phyloP scores from a whole-genome alignment of 2,888 invertebrate genomes.

The Sicus ferrugineus region DNA sequence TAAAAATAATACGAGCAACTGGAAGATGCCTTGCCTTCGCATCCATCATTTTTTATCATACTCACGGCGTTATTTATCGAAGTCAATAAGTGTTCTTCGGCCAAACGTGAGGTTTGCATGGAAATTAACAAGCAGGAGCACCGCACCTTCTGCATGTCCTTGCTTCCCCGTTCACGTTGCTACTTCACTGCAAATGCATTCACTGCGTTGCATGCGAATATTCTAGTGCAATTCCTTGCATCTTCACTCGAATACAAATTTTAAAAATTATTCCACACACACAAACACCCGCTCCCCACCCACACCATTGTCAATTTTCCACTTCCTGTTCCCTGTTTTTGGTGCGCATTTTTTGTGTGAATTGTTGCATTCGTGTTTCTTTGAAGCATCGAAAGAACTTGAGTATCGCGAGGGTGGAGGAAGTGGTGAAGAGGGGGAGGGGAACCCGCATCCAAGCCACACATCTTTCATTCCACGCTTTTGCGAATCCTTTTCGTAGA shows the following conservation, averaged over 20 bases:
- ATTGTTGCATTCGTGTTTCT: neutral
- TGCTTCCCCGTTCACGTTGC: neutral
- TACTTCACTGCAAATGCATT: neutral
- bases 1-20: neutral
- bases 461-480: constrained; percentile 3
- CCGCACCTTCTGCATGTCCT: too few species aligned
- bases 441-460: neutral
- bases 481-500: neutral
- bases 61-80: too few species aligned
- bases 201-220: too few species aligned
- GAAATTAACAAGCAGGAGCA: too few species aligned
- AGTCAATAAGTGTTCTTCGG: too few species aligned
- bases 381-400: neutral
- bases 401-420: neutral
- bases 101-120: too few species aligned
- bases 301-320: neutral
- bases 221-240: too few species aligned
- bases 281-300: too few species aligned
- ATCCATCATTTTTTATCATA: too few species aligned
- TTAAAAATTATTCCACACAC: too few species aligned
- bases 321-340: neutral
- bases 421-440: neutral
- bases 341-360: neutral
- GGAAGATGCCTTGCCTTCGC: too few species aligned
- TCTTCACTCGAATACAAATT: too few species aligned